Conservation (phyloP, 2,888 invertebrate species). For the Oscheius onirici region DNA sequence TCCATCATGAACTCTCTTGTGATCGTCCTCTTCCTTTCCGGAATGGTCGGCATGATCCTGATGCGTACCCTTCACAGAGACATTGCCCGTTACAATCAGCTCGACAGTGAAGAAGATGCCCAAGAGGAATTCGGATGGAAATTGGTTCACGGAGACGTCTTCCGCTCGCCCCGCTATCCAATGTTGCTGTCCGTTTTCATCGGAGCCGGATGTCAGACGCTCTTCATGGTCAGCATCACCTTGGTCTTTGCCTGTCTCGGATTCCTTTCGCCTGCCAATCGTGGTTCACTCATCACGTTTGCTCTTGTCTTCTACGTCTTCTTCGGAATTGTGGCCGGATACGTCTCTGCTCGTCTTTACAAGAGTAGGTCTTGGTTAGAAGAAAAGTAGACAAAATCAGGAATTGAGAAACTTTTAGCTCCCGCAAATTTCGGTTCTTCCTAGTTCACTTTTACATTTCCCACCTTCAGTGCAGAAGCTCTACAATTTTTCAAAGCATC, state of each 20-base stretch:
- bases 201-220: slow-evolving; percentile 95
- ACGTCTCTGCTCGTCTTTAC: slow-evolving; percentile 93
- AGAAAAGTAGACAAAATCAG: too few relatives aligned
- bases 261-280: slow-evolving; percentile 96
- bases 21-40: slow-evolving; percentile 88
- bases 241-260: slow-evolving; percentile 98
- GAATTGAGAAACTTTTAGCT: too few relatives aligned
- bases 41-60: slow-evolving; percentile 99
- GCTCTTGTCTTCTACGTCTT: slow-evolving; percentile 95
- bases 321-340: slow-evolving; percentile 94
- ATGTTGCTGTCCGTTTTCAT: slow-evolving; percentile 94
- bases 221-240: slow-evolving; percentile 94
- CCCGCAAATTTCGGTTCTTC: too few relatives aligned
- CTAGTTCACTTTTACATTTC: neutral
- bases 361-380: slow-evolving; percentile 82
- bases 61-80: slow-evolving; percentile 95
- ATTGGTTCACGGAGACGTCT: slow-evolving; percentile 84
- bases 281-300: slow-evolving; percentile 98
- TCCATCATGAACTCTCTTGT: slow-evolving; percentile 96
- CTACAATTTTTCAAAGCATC: too few relatives aligned
- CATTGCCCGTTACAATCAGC: slow-evolving; percentile 96
- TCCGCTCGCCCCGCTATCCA: slow-evolving; percentile 83
- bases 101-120: slow-evolving; percentile 75
- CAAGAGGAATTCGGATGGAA: slow-evolving; percentile 73
- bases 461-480: too few relatives aligned